Evolutionary conservation across 2,888 invertebrate genomes (phyloP), one percentile per base, ranked within the genome.

Genomic region (Tetranychus piercei): DNA sequence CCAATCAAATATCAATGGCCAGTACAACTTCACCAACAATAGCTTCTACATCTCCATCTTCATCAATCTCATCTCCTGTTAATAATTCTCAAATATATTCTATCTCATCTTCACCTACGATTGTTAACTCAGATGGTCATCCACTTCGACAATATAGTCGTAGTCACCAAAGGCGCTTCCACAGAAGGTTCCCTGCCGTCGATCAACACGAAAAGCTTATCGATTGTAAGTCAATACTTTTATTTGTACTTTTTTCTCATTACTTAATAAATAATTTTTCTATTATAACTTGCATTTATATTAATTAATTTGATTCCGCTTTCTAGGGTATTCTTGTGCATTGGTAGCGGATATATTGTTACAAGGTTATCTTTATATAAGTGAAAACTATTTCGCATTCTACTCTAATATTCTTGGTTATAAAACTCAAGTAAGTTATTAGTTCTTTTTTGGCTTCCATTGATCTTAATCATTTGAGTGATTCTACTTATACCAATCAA

Each of bases 351-450:
- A 94, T 83, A 91, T 94, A 80, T 85, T 94, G 74, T 87, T 94
- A 43, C 94, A 94, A 85, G 94, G 94, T 75, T 90, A 92, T 82
- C 87, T 95, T 79, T 94, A 94, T 85, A 92, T 94, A 82, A 93
- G 73, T 78, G 89, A 90, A 82, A 92, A 93, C 82, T 92, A 92
- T 85, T 92, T 94, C 85, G 94, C 93, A 80, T 94, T 94, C 86
- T 92, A 94, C 84, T 94, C 94, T 78, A 94, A 94, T 83, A 93
- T 95, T 76, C 92, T 94, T 83, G 94, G 94, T 81, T 91, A 92
- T 84, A 91, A 93, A 78, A 92, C 93, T 81, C 91, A 91, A 88
- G 91, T 92, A 84, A 86, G 85, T 76, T 22, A 23, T 7, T 43
- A 34, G 22, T 18, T 45, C 43, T 15, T 55, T 55, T 15, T 15